Evolutionary conservation across 2,113 vertebrate genomes (phyloP).

Genomic region (Ptilorrhoa leucosticta): DNA sequence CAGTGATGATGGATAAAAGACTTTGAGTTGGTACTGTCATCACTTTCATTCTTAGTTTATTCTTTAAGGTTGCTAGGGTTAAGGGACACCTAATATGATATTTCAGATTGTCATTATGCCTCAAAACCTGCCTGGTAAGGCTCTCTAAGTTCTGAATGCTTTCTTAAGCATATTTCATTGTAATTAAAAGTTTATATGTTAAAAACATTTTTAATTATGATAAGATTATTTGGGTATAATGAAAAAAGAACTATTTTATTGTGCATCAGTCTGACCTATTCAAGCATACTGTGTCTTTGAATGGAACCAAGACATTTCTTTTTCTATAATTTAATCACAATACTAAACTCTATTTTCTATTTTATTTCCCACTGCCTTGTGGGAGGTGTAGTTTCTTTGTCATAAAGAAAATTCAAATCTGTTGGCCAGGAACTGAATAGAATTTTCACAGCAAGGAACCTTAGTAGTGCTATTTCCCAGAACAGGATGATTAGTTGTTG

Average conservation of each 20-base stretch:
- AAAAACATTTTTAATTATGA: background rate
- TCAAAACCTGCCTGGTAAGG: background rate
- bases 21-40: background rate
- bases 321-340: background rate
- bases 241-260: background rate
- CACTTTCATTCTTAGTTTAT: background rate
- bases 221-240: background rate
- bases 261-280: background rate
- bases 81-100: background rate
- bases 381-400: constrained; percentile 14
- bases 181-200: background rate
- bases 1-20: background rate
- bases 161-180: background rate
- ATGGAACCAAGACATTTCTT: background rate
- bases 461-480: background rate
- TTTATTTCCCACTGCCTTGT: background rate
- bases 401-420: background rate
- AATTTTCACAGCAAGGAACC: background rate
- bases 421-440: background rate
- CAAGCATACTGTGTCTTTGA: background rate
- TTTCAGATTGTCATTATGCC: background rate
- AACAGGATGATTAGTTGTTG: background rate
- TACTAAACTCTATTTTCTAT: background rate
- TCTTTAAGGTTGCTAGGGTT: background rate
- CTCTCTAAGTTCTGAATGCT: background rate